phyloP scores from a whole-genome alignment of 2,888 invertebrate genomes.

The Meloe dianella region DNA sequence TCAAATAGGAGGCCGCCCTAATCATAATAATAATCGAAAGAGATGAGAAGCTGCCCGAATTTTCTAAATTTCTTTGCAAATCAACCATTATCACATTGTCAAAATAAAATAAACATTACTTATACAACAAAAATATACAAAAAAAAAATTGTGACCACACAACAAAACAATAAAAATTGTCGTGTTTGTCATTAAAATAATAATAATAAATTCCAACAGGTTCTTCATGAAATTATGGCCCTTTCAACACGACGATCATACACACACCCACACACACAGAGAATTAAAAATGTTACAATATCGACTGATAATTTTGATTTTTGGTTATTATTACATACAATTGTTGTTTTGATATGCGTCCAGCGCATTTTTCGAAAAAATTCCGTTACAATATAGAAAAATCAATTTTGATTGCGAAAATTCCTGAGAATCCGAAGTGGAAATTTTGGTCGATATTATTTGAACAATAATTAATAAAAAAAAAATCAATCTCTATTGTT shows the following conservation, averaged over 20 bases:
- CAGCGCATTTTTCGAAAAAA: slow-evolving; percentile 40
- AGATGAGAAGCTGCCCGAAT: slow-evolving; percentile 23
- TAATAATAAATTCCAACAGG: slow-evolving; percentile 31
- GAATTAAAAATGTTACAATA: slow-evolving; percentile 38
- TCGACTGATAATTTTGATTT: slow-evolving; percentile 36
- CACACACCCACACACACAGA: slow-evolving; percentile 13
- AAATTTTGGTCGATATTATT: no score
- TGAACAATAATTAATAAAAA: no score
- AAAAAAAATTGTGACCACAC: not conserved
- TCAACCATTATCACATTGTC: not conserved
- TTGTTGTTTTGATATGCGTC: slow-evolving; percentile 46
- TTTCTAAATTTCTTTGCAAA: no score
- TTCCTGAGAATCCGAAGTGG: no score
- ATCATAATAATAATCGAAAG: not conserved
- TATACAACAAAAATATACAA: slow-evolving; percentile 13
- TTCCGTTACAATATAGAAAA: slow-evolving; percentile 38
- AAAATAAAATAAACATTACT: slow-evolving; percentile 17
- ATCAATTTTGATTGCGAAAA: slow-evolving; percentile 45
- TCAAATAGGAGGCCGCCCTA: slow-evolving; percentile 18
- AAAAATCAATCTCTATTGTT: no score
- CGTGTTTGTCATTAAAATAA: slow-evolving; percentile 39
- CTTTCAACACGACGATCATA: slow-evolving; percentile 13
- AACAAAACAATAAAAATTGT: slow-evolving; percentile 29
- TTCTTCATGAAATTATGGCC: slow-evolving; percentile 21
- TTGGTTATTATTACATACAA: no score